Evolutionary conservation across 2,797 vertebrate genomes (phyloP).

Genomic region (Artibeus lituratus): DNA sequence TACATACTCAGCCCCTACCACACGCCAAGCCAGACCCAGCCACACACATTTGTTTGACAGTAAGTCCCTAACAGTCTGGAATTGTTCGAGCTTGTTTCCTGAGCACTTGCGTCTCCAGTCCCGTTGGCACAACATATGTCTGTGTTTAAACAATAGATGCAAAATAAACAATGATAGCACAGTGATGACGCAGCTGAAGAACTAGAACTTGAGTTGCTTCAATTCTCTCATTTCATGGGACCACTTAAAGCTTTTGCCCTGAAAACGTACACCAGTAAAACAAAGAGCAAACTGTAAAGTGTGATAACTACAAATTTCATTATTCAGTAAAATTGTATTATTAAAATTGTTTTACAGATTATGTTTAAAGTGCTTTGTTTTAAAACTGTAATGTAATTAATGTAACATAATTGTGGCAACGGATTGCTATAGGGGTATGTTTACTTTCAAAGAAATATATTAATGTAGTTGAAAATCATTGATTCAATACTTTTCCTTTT

Average conservation of each 20-base stretch:
- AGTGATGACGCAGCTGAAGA: background rate
- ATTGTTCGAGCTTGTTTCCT: background rate
- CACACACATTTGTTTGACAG: background rate
- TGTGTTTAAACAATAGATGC: background rate
- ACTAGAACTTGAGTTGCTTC: slow-evolving; percentile 5
- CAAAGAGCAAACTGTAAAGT: background rate
- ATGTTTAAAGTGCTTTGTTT: background rate
- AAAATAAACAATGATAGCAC: background rate
- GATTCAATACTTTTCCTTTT: background rate
- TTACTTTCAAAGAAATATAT: background rate
- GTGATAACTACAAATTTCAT: background rate
- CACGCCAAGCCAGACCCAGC: background rate
- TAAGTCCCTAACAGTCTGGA: background rate
- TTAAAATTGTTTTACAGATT: slow-evolving; percentile 9
- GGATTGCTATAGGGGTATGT: background rate
- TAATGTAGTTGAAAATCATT: background rate
- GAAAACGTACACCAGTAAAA: background rate
- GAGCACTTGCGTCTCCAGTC: background rate
- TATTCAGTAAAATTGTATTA: slow-evolving; percentile 14
- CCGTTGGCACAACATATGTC: background rate
- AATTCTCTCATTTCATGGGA: background rate
- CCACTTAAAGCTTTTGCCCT: slow-evolving; percentile 2
- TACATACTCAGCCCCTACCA: background rate
- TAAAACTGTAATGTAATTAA: background rate
- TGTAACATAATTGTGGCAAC: background rate